A percentile compares a stretch with the other conserved stretches of the same genome.
phyloP scores from a whole-genome alignment of 1,140 invertebrate genomes.

The Lepeophtheirus salmonis region DNA sequence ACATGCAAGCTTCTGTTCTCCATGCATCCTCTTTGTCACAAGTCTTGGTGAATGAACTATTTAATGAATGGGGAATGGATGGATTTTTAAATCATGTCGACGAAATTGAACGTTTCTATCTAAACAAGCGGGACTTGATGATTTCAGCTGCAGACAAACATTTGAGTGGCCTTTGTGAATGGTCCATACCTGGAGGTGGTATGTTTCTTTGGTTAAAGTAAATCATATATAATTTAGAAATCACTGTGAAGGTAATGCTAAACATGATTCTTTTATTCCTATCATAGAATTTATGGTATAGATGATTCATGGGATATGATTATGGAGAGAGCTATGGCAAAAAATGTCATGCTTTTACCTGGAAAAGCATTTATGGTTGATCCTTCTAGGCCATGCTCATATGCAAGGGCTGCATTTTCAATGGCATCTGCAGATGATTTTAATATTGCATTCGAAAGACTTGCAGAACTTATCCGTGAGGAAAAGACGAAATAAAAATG shows the following conservation, averaged over 20 bases:
- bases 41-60: conserved; percentile 41
- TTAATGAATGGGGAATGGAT: conserved; percentile 39
- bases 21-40: conserved; percentile 53
- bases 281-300: conserved; percentile 37
- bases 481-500: not conserved
- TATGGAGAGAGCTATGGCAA: conserved; percentile 35
- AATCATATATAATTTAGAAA: too few relatives aligned
- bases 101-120: conserved; percentile 42
- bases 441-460: conserved; percentile 30
- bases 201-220: conserved; percentile 55
- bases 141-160: conserved; percentile 39
- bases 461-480: conserved; percentile 8
- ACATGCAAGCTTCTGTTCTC: conserved; percentile 41
- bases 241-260: too few relatives aligned
- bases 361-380: conserved; percentile 46
- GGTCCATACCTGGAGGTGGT: conserved; percentile 43
- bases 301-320: conserved; percentile 51
- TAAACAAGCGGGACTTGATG: conserved; percentile 40
- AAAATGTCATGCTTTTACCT: conserved; percentile 44
- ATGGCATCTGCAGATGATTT: conserved; percentile 41
- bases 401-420: conserved; percentile 46
- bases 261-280: too few relatives aligned
- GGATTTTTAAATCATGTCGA: conserved; percentile 40
- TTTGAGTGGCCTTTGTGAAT: conserved; percentile 42
- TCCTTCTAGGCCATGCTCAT: conserved; percentile 36